Base-by-base conservation (phyloP, 2,888 invertebrate genomes). In the Chrysodeixis includens region DNA sequence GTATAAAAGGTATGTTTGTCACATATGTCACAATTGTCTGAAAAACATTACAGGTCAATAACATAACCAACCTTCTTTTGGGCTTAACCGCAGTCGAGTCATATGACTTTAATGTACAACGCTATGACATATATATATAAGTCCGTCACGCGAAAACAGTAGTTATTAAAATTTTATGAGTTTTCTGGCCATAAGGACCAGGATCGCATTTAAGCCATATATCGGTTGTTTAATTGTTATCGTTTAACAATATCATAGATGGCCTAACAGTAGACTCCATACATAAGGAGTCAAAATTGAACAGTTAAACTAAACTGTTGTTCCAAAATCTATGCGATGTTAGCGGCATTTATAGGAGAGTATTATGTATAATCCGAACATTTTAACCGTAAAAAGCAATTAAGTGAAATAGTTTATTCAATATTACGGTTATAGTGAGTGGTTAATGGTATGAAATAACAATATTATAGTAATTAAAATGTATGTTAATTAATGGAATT, bases 351-450 rank as follows among this genome's bases (percentile, higher is more conserved):
- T 0, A 26, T 20, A 76, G 30, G 49, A 61, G 51, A 30, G 30
- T 40, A 20, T 65, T 49, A 62, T 20, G 40, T 22, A n/a, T 54
- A 59, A 40, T 57, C 52, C 20, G 32, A 62, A n/a, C 14, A 8
- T 7, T 7, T 64, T 18, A 66, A 71, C 72, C 52, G 62, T 74
- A 40, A 52, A 62, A 20, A n/a, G 9, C 9, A 51, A 70, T 71
- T 53, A 71, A 66, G 16, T 46, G 22, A 59, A 76, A 76, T 66
- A 46, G 52, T 30, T 62, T 76, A 30, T 66, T 58, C 49, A 59
- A 53, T 40, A 46, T n/a, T 53, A 61, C 18, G 49, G 32, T 62
- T 71, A 20, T 10, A 9, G 18, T 46, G 8, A 51, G 58, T 14
- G 7, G 32, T 70, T 54, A 62, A 57, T 58, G 54, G 69, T 69